Conservation (phyloP, 2,888 invertebrate species). For the Isoperla grammatica region DNA sequence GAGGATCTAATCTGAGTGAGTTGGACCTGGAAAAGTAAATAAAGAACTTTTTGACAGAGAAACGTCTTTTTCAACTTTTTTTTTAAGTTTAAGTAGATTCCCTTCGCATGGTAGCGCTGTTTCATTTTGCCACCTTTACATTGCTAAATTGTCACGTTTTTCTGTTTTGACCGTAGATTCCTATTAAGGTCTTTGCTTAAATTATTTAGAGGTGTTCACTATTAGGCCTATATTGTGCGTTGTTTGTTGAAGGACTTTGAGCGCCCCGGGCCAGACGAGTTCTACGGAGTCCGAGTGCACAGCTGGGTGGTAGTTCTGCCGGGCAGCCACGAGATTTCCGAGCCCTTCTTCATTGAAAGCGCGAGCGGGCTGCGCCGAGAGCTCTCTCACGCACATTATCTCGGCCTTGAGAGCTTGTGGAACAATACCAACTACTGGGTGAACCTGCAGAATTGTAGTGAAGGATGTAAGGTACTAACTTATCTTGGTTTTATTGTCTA, state of each 20-base stretch:
- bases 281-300: conserved; percentile 67
- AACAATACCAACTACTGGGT: conserved; percentile 82
- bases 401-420: conserved; percentile 78
- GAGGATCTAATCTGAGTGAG: no score
- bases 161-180: no score
- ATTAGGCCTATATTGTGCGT: background rate
- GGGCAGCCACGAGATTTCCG: conserved; percentile 50
- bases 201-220: no score
- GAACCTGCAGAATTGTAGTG: conserved; percentile 55
- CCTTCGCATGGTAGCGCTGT: no score
- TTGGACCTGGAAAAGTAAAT: no score
- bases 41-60: no score
- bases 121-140: no score
- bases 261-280: conserved; percentile 56
- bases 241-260: conserved; percentile 53
- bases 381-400: conserved; percentile 55
- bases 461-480: conserved; percentile 42
- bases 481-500: background rate
- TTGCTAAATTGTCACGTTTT: no score
- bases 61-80: no score
- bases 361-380: conserved; percentile 65
- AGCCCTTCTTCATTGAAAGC: conserved; percentile 78
- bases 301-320: conserved; percentile 76
- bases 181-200: no score
- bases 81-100: no score